Evolutionary conservation across 2,113 vertebrate species (phyloP).

Genomic region (Mus pahari): DNA sequence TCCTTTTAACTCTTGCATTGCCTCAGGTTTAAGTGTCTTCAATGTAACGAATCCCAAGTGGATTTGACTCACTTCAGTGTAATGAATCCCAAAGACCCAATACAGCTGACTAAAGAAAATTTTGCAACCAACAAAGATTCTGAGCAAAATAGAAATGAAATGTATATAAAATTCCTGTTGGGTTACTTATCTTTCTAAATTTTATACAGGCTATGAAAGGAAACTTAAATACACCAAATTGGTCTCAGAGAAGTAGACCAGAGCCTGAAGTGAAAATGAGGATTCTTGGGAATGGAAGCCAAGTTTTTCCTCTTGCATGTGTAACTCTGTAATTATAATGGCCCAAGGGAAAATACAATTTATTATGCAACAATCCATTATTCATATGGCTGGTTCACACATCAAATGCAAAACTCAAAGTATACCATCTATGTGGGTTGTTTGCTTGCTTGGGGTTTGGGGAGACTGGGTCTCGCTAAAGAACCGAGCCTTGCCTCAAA

Average conservation of each 20-base stretch:
- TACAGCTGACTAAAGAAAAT: slow-evolving; percentile 41
- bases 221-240: slow-evolving; percentile 54
- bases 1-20: slow-evolving; percentile 3
- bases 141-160: slow-evolving; percentile 51
- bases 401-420: slow-evolving; percentile 67
- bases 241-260: slow-evolving; percentile 34
- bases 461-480: not conserved
- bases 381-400: slow-evolving; percentile 21
- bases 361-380: slow-evolving; percentile 55
- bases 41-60: not conserved
- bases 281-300: slow-evolving; percentile 36
- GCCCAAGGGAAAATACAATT: slow-evolving; percentile 47
- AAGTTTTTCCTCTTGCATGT: slow-evolving; percentile 24
- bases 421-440: not conserved
- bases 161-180: slow-evolving; percentile 38
- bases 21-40: slow-evolving; percentile 7
- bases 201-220: slow-evolving; percentile 35
- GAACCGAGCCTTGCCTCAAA: not conserved
- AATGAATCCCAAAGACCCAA: slow-evolving; percentile 43
- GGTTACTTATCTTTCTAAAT: slow-evolving; percentile 50
- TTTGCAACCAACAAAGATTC: slow-evolving; percentile 58
- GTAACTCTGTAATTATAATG: slow-evolving; percentile 48
- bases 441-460: not conserved
- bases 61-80: slow-evolving; percentile 28
- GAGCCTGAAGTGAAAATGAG: slow-evolving; percentile 40